Conservation (phyloP, 2,888 invertebrate genomes). For the Agapostemon virescens region DNA sequence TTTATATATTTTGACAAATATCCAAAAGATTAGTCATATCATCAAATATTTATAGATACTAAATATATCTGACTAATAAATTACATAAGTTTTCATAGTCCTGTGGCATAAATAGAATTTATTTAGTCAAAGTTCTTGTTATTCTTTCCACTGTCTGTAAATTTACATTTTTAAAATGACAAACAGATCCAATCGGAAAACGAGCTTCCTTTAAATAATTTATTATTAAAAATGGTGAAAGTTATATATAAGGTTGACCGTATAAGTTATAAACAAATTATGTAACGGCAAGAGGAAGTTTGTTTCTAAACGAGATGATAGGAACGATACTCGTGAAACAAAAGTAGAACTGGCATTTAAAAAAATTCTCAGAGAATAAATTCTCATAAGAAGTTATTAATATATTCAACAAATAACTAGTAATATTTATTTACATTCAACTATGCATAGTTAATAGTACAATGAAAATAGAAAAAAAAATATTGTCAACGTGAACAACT, state of each 20-base stretch:
- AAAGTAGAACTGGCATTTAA: too few relatives aligned
- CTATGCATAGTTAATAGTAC: not conserved
- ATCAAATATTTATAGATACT: too few relatives aligned
- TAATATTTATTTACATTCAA: not conserved
- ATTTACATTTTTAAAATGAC: too few relatives aligned
- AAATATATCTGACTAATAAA: too few relatives aligned
- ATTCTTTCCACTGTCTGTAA: too few relatives aligned
- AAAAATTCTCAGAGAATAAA: not conserved
- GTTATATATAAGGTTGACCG: not conserved
- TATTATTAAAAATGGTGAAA: not conserved
- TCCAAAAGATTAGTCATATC: too few relatives aligned
- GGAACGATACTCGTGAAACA: too few relatives aligned
- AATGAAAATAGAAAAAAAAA: not conserved
- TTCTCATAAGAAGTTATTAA: not conserved
- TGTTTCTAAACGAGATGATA: not conserved
- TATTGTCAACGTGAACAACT: not conserved
- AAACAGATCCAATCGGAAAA: not conserved
- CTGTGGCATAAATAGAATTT: too few relatives aligned
- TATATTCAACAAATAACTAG: not conserved
- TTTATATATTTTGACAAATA: too few relatives aligned
- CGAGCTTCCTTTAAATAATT: not conserved
- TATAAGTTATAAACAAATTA: not conserved
- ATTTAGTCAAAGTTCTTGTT: too few relatives aligned
- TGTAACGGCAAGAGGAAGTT: not conserved
- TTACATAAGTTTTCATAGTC: too few relatives aligned